phyloP scores from a whole-genome alignment of 2,888 invertebrate species.

The Dendrolimus houi region DNA sequence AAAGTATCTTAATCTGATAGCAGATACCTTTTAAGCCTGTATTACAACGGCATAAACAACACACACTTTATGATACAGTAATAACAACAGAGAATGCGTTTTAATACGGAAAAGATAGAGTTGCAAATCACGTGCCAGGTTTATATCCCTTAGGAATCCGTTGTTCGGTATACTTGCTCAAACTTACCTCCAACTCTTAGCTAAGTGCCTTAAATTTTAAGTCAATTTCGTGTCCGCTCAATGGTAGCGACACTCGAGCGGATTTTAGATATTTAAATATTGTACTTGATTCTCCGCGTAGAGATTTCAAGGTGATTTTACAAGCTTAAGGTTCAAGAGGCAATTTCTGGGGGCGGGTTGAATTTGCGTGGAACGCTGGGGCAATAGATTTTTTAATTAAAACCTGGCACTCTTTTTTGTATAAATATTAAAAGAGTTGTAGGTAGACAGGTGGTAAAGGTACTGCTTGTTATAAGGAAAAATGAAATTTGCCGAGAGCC shows the following conservation, averaged over 20 bases:
- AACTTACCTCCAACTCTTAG: conserved; percentile 46
- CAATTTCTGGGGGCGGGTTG: conserved; percentile 5
- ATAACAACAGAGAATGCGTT: neutral
- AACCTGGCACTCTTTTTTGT: conserved; percentile 7
- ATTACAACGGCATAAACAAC: conserved; percentile 4
- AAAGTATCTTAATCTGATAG: neutral
- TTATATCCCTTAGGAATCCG: conserved; percentile 30
- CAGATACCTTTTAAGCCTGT: neutral
- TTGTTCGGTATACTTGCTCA: conserved; percentile 32
- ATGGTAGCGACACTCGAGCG: conserved; percentile 23
- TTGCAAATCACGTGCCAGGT: conserved; percentile 18
- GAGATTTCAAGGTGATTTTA: conserved; percentile 11
- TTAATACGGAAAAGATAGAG: conserved; percentile 8
- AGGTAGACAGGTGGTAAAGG: neutral
- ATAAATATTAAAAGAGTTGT: neutral
- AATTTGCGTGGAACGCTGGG: conserved; percentile 6
- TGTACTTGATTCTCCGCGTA: conserved; percentile 6
- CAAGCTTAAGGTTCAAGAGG: conserved; percentile 12
- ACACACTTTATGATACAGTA: neutral
- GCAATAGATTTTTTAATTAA: conserved; percentile 12
- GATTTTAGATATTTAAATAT: conserved; percentile 32
- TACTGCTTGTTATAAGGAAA: no score
- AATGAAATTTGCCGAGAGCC: no score
- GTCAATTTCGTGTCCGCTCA: conserved; percentile 45
- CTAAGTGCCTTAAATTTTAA: conserved; percentile 63